Conservation (phyloP, 2,113 vertebrate genomes). For the Archocentrus centrarchus region DNA sequence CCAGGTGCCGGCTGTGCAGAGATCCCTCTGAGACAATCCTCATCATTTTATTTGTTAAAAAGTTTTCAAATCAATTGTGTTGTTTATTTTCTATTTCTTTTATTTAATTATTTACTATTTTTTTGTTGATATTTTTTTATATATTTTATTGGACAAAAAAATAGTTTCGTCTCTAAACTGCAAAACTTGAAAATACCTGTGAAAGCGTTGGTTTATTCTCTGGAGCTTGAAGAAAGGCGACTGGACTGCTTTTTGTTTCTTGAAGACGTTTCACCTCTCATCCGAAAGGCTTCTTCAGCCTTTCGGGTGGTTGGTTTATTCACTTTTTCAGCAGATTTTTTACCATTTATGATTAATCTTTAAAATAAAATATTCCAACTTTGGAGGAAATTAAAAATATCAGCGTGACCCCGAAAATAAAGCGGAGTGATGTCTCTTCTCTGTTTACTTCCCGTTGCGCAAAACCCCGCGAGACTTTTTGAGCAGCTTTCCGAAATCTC, state of each 20-base stretch:
- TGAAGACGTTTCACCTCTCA: too few relatives aligned
- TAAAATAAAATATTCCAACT: background rate
- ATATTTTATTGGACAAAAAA: background rate
- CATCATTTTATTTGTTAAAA: background rate
- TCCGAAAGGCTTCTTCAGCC: too few relatives aligned
- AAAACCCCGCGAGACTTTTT: constrained; percentile 43
- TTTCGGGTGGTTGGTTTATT: too few relatives aligned
- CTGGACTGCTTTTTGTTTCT: too few relatives aligned
- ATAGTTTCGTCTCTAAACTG: background rate
- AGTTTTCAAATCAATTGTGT: background rate
- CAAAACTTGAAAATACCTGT: background rate
- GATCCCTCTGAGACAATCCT: too few relatives aligned
- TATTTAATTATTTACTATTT: background rate
- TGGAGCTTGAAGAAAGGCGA: too few relatives aligned
- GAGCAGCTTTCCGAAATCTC: constrained; percentile 42
- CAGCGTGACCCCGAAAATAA: background rate
- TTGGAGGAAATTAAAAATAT: background rate
- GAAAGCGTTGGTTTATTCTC: background rate
- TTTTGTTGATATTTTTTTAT: background rate
- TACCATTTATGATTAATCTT: background rate
- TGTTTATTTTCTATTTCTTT: background rate
- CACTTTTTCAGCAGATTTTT: too few relatives aligned
- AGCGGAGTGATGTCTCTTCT: constrained; percentile 33
- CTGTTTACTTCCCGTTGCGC: rapidly evolving
- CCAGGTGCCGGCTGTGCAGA: too few relatives aligned